Evolutionary conservation across 2,888 invertebrate species (phyloP), one percentile per base, ranked within the genome.

Genomic region (Oligia fasciuncula): DNA sequence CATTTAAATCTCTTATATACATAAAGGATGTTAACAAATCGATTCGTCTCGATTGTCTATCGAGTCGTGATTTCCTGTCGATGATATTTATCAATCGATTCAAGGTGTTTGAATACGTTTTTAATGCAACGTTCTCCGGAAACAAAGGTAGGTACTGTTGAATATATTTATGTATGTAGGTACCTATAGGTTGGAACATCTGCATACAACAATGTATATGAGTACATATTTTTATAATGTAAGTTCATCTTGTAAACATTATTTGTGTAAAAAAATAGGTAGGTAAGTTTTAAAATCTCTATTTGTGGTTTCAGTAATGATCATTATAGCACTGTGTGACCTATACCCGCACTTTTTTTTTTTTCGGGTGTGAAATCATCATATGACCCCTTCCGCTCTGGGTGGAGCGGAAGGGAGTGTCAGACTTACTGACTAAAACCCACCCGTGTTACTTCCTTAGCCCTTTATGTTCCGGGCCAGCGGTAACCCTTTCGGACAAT

Each of bases 21-120:
- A 91, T 91, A 91, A 91, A 91, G 90, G 91, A 91, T 92, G 90
- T 91, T 89, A 85, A 86, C 81, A 84, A 92, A 93, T 93, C 91
- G 89, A 93, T 94, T 94, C 90, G 92, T 87, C 84, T 90, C 92
- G 93, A 91, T 91, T 91, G 91, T 92, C 91, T 91, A 90, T 90
- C 87, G 87, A 90, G 88, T 92, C 94, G 94, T 94, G 94, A 93
- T 93, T 93, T 93, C 93, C 94, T 92, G 90, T 91, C 89, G 91
- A 85, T 87, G 87, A 87, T 87, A 81, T 87, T 88, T 89, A 86
- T 91, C 88, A 89, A 88, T 87, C 80, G 87, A 88, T 87, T 91
- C 90, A 91, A 91, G 88, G 88, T 88, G 84, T 90, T 91, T 90
- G 88, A 87, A 86, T 88, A 87, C 79, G 85, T 85, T 84, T 85